Percentiles rank a stretch among this genome's conserved stretches.
These are phyloP conservation scores for Anthopleura sola DNA, from an alignment of 64 coral and sea anemone genomes.

Conservation along the genomic window DNA sequence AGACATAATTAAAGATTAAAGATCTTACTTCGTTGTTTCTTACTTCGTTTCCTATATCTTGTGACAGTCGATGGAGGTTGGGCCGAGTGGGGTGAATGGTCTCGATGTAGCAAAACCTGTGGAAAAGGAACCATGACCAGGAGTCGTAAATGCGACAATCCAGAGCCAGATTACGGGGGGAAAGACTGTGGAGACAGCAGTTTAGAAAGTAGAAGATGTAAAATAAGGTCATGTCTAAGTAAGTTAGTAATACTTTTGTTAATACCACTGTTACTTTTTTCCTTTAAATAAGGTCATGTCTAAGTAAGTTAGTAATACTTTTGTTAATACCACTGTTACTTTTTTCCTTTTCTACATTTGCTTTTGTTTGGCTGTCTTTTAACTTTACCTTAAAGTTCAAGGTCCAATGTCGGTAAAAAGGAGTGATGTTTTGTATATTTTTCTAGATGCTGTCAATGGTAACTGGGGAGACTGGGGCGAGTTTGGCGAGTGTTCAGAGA, in stretches of 20 bases:
- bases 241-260: too few species aligned
- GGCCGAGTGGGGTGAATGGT: slow-evolving; percentile 36
- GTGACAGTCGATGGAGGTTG: slow-evolving; percentile 34
- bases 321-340: not conserved
- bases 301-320: not conserved
- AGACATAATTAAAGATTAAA: too few species aligned
- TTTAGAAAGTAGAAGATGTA: not conserved
- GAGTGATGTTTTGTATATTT: too few species aligned
- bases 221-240: not conserved
- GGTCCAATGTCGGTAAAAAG: too few species aligned
- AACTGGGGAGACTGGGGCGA: slow-evolving; percentile 34
- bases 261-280: too few species aligned
- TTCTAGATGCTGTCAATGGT: slow-evolving; percentile 35
- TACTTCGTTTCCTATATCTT: not conserved
- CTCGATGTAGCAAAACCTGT: slow-evolving; percentile 37
- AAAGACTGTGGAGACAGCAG: not conserved
- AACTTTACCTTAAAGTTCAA: too few species aligned
- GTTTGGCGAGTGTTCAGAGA: slow-evolving; percentile 29
- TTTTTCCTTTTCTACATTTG: too few species aligned
- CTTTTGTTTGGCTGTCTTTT: too few species aligned
- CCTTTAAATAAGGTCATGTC: not conserved
- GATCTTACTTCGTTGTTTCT: too few species aligned
- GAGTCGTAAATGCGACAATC: slow-evolving; percentile 28
- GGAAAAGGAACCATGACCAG: slow-evolving; percentile 19
- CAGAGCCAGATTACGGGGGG: slow-evolving; percentile 28